Conservation (phyloP, 2,797 vertebrate genomes). For the Etheostoma nigrum region DNA sequence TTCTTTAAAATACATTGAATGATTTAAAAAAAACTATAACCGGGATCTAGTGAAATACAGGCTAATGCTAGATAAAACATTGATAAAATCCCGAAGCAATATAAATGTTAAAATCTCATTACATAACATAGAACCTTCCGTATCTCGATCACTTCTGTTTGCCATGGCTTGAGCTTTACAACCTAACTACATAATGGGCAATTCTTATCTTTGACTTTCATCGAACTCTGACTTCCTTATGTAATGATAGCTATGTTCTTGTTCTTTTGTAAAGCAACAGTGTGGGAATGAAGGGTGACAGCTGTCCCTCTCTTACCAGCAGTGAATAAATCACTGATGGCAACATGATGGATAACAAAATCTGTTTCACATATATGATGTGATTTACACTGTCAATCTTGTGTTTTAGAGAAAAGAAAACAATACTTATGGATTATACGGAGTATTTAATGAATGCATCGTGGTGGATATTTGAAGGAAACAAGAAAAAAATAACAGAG, state of each 20-base stretch:
- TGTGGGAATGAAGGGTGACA: constrained; percentile 43
- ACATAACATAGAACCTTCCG: neutral
- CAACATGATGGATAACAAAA: constrained; percentile 4
- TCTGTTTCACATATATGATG: neutral
- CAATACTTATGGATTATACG: neutral
- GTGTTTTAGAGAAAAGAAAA: neutral
- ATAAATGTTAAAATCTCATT: neutral
- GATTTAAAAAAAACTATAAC: neutral
- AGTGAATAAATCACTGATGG: constrained; percentile 34
- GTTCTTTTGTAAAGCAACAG: constrained; percentile 35
- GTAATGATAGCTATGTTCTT: constrained; percentile 37
- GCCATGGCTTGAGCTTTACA: neutral
- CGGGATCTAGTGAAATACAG: neutral
- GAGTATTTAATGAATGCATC: neutral
- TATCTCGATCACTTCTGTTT: neutral
- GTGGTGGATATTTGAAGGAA: constrained; percentile 8
- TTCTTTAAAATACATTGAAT: neutral
- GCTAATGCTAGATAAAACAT: neutral
- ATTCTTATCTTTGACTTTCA: constrained; percentile 45
- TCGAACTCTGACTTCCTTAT: constrained; percentile 51
- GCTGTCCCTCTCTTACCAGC: constrained; percentile 7
- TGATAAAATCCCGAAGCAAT: neutral
- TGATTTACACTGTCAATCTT: neutral
- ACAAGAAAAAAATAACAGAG: neutral
- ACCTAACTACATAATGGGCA: neutral